Evolutionary conservation across 2,888 invertebrate species (phyloP).

Genomic region (Alviniconcha strummeri): DNA sequence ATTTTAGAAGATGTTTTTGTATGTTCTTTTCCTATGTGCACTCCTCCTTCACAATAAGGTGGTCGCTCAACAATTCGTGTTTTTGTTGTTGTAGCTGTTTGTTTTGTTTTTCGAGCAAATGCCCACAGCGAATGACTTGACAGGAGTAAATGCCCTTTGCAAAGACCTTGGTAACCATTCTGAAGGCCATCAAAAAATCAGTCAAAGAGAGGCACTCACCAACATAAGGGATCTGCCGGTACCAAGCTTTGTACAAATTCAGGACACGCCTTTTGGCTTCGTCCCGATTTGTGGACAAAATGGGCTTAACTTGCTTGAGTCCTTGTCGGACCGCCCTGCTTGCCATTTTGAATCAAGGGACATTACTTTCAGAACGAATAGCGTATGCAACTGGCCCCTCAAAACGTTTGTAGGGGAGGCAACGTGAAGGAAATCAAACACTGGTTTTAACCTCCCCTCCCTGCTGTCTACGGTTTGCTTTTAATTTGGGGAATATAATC

Average conservation of each 20-base stretch:
- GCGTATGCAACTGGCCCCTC: no score
- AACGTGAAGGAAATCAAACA: not conserved
- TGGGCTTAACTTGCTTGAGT: conserved; percentile 84
- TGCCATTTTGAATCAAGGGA: conserved; percentile 46
- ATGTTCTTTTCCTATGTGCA: no score
- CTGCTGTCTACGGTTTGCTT: no score
- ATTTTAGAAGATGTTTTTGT: no score
- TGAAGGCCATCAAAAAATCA: not conserved
- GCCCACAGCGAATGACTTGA: no score
- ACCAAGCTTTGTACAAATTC: conserved; percentile 94
- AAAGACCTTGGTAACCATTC: conserved; percentile 8
- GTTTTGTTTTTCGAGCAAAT: no score
- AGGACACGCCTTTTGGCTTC: conserved; percentile 90
- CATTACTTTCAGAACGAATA: no score
- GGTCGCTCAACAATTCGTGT: no score
- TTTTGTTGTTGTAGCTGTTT: no score
- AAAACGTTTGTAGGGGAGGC: not conserved
- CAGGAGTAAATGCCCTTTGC: conserved; percentile 10
- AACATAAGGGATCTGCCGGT: conserved; percentile 90
- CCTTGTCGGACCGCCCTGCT: conserved; percentile 57
- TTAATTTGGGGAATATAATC: no score
- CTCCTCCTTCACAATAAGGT: no score
- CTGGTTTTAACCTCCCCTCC: not conserved
- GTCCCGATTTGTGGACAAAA: conserved; percentile 84
- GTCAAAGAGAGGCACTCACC: conserved; percentile 78